Evolutionary conservation across 2,797 vertebrate species (phyloP), one percentile per base, ranked within the genome.

Genomic region (Sebastes paucispinis): DNA sequence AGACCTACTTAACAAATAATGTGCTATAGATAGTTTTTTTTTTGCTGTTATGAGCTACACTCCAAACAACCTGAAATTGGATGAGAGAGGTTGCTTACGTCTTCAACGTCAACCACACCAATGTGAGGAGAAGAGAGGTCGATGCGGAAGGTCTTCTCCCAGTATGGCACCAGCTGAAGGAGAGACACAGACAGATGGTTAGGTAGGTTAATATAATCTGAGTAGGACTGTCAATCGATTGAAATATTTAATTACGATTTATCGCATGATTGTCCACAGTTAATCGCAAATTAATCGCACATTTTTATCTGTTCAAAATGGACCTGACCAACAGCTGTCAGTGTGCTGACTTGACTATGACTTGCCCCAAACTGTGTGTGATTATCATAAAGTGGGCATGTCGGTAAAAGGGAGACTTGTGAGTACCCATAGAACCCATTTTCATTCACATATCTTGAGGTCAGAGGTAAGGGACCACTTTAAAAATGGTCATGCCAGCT

Each of bases 61-160:
- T 32, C 1, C 16, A 60, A 31, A 31, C 18, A 27, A 60, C 8
- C 2, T 32, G 27, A 34, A 34, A 34, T 62, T 32, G 6, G 31
- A 4, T 13, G 43, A 47, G 20, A 34, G 60, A 68, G 43, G 72
- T 65, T n/a, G 6, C 98, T 97, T 94, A 98, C 98, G 4, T 98
- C 97, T 6, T 97, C 96, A 9, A 98, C 97, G 5, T 98, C 98
- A 80, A 98, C 97, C 20, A 98, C 96, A 6, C 98, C 97, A 3
- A 98, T 98, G 84, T 98, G 97, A 63, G 98, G 98, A 71, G 94
- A 96, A 1, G 94, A 94, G 9, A 98, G 94, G 92, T 98, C 97
- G 6, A 98, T 97, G 55, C 88, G 89, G 65, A 98, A 98, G 0
- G 97, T 98, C 89, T 95, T 98, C 93, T 98, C 97, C 98, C 98